Evolutionary conservation across 1,140 invertebrate genomes (phyloP), one percentile per base, ranked within the genome.

Genomic region (Bombus picipes): DNA sequence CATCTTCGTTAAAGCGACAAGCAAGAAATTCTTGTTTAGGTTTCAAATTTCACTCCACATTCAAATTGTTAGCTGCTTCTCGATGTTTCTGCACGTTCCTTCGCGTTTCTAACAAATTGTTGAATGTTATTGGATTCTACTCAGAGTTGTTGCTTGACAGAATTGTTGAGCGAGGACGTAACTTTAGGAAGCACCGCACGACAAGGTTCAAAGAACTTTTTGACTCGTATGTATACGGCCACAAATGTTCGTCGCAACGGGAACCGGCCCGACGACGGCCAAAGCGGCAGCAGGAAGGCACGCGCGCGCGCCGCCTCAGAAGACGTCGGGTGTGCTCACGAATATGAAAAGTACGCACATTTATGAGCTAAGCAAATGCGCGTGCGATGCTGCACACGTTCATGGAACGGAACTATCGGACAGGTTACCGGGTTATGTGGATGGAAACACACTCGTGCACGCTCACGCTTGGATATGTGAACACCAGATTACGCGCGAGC

Each of bases 391-490:
- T 28, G 32, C 34, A 71, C 77, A 6, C 57, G 59, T 83, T 76
- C 71, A 39, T 41, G 65, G 28, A 81, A 81, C 74, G 41, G 32
- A 87, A 88, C 70, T 71, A 59, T 84, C 85, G 43, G 76, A 65
- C 70, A 68, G 74, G 88, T 85, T 87, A 83, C 71, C 75, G 71
- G 72, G 87, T 82, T 86, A 88, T 59, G 62, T 28, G 81, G 65
- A 81, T 87, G 22, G 68, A 77, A 72, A 75, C n/a, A 41, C 18
- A 34, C 28, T 22, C 10, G 57, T 75, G 25, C 43, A 34, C 37
- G 37, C 65, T 47, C 57, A 79, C 71, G 62, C 59, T 70, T 62
- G 86, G 72, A 32, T 86, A 47, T 53, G 47, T 39, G 70, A 62
- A 68, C 71, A 22, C 34, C 76, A 68, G 68, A 88, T 88, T 87